Percentiles rank a stretch among this genome's conserved stretches.
These are phyloP conservation scores for Rhodophaea formosa DNA, from an alignment of 2,888 invertebrate species.

Conservation along the genomic window DNA sequence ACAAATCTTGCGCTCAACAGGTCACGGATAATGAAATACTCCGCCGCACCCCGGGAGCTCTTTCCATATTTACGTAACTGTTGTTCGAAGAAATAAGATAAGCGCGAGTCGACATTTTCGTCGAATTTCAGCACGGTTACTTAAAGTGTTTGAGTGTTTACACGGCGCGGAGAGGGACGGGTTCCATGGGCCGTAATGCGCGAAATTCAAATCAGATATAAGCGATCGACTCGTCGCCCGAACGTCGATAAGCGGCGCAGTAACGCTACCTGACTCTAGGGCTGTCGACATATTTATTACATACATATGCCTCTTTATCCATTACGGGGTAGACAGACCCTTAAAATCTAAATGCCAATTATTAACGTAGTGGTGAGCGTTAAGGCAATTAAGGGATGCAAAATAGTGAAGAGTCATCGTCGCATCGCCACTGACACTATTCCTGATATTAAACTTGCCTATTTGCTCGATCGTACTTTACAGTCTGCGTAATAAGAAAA, in stretches of 20 bases:
- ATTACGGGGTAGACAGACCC: no score
- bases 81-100: slow-evolving; percentile 66
- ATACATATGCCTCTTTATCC: background rate
- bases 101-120: slow-evolving; percentile 56
- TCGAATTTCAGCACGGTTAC: slow-evolving; percentile 59
- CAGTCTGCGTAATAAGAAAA: no score
- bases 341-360: background rate
- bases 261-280: slow-evolving; percentile 42
- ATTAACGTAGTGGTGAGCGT: no score
- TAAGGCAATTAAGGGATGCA: no score
- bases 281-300: slow-evolving; percentile 11
- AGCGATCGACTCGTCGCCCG: slow-evolving; percentile 58
- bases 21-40: slow-evolving; percentile 76
- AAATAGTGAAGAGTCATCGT: no score
- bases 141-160: slow-evolving; percentile 67
- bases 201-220: slow-evolving; percentile 76
- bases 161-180: slow-evolving; percentile 45
- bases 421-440: no score
- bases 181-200: slow-evolving; percentile 62
- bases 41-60: slow-evolving; percentile 60
- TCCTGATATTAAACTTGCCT: no score
- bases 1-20: slow-evolving; percentile 75
- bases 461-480: no score
- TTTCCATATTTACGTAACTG: slow-evolving; percentile 71
- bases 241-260: slow-evolving; percentile 49